Percentiles rank a stretch among this genome's conserved stretches.
Evolutionary conservation across 1,140 invertebrate species (phyloP).

Genomic region (Trigoniulus corallinus): DNA sequence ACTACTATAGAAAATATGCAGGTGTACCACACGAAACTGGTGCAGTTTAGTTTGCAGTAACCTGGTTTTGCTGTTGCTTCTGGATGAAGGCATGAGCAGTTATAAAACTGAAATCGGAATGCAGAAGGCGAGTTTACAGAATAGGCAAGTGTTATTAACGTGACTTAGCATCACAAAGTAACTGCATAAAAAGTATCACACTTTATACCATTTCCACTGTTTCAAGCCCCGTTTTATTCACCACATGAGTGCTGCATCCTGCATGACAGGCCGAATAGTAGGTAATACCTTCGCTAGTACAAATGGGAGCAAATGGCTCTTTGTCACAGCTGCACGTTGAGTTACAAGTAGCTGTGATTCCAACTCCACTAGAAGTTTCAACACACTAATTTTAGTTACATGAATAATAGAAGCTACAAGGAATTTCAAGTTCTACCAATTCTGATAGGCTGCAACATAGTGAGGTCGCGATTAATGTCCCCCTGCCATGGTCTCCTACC

Average conservation of each 20-base stretch:
- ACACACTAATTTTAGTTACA: too few species aligned
- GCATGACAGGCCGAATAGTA: conserved; percentile 80
- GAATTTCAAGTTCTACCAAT: too few species aligned
- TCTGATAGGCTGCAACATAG: too few species aligned
- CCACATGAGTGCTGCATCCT: conserved; percentile 43
- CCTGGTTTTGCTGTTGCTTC: conserved; percentile 38
- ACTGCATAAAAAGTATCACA: too few species aligned
- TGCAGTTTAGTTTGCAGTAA: conserved; percentile 59
- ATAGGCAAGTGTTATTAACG: too few species aligned
- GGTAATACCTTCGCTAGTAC: conserved; percentile 55
- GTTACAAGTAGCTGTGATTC: conserved; percentile 41
- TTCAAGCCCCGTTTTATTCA: conserved; percentile 8
- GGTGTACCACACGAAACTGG: conserved; percentile 64
- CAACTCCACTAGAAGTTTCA: background rate
- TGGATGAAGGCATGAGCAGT: conserved; percentile 52
- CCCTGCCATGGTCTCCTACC: too few species aligned
- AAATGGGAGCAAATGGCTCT: conserved; percentile 61
- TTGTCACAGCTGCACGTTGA: conserved; percentile 41
- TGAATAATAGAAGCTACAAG: too few species aligned
- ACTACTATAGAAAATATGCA: conserved; percentile 71
- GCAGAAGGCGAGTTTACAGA: background rate
- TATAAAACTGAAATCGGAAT: conserved; percentile 37
- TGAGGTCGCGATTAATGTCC: too few species aligned
- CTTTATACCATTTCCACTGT: too few species aligned
- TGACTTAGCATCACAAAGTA: too few species aligned